Conservation (phyloP, 2,888 invertebrate species). For the Cephus pulcher region DNA sequence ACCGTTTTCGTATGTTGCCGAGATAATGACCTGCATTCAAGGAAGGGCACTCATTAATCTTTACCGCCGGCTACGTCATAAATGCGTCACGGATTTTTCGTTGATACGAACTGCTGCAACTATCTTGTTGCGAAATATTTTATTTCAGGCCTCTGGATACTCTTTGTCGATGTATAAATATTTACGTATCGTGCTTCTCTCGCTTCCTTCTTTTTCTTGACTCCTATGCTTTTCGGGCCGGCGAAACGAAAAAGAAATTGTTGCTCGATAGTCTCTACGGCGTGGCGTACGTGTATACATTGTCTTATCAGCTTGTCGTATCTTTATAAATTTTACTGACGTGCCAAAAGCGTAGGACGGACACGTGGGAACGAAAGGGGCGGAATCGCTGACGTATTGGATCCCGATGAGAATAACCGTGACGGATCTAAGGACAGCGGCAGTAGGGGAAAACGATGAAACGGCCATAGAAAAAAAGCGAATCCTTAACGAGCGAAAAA, state of each 20-base stretch:
- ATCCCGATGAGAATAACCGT: neutral
- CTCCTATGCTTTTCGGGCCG: neutral
- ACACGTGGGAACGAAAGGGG: neutral
- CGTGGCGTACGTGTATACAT: neutral
- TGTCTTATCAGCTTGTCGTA: neutral
- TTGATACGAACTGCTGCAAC: neutral
- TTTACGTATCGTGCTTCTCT: neutral
- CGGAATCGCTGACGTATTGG: neutral
- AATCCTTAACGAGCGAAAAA: neutral
- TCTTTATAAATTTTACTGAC: neutral
- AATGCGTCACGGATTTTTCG: neutral
- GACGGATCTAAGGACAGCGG: neutral
- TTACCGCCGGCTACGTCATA: neutral
- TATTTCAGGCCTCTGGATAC: neutral
- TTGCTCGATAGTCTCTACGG: neutral
- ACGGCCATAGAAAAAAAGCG: neutral
- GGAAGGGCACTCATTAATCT: slow-evolving; percentile 29
- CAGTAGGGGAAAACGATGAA: neutral
- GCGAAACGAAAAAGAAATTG: neutral
- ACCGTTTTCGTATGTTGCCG: slow-evolving; percentile 23
- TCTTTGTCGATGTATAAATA: neutral
- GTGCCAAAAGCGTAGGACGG: neutral
- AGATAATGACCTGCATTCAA: slow-evolving; percentile 34
- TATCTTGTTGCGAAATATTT: neutral
- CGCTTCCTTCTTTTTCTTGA: neutral